Conservation (phyloP, 1,140 invertebrate genomes). For the Steinernema feltiae region DNA sequence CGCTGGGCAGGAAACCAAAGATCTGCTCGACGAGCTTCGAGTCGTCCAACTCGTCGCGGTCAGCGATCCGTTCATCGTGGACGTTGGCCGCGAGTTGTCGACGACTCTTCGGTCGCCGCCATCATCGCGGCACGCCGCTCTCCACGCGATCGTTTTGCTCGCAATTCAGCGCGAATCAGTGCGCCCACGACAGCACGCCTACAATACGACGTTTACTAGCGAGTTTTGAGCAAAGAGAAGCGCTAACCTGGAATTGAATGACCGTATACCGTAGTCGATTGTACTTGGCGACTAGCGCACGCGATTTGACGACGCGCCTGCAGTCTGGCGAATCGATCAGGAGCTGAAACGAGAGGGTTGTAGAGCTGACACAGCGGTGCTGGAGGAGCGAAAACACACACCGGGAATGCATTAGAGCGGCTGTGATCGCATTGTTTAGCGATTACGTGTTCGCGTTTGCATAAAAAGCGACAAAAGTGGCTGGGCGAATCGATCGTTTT, state of each 20-base stretch:
- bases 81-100: not conserved
- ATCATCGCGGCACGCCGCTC: conserved; percentile 76
- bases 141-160: conserved; percentile 63
- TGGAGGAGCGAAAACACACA: not conserved
- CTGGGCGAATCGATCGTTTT: no score
- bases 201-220: conserved; percentile 61
- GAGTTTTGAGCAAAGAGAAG: not conserved
- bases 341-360: no score
- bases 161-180: conserved; percentile 74
- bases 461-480: no score
- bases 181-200: conserved; percentile 82
- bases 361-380: no score
- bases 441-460: no score
- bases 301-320: conserved; percentile 87
- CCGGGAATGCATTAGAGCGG: not conserved
- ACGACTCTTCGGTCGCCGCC: conserved; percentile 3
- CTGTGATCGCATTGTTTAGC: no score
- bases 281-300: conserved; percentile 84
- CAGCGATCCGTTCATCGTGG: not conserved
- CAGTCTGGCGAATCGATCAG: conserved; percentile 78
- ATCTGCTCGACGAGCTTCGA: conserved; percentile 74
- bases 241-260: conserved; percentile 68
- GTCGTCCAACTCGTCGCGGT: not conserved
- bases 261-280: conserved; percentile 82
- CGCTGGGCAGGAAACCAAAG: conserved; percentile 84